Conservation (phyloP, 2,888 invertebrate genomes). For the Caenorhabditis sinica region DNA sequence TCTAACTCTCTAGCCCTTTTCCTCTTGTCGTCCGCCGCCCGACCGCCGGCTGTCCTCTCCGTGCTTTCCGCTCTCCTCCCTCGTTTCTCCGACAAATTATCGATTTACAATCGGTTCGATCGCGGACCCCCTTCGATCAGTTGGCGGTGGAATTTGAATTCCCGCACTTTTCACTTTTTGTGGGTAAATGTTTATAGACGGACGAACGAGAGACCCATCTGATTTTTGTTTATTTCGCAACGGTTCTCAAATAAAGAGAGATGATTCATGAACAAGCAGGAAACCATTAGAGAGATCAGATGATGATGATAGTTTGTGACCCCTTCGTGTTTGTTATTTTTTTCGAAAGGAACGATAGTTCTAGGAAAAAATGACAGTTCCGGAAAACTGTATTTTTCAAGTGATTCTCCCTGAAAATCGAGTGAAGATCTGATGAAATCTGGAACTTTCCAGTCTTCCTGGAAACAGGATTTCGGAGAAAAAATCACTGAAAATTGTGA, state of each 20-base stretch:
- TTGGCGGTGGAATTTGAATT: background rate
- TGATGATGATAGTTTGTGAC: background rate
- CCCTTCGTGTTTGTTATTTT: too few relatives aligned
- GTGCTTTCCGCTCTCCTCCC: slow-evolving; percentile 27
- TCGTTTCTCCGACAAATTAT: slow-evolving; percentile 32
- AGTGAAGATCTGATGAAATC: too few relatives aligned
- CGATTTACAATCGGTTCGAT: slow-evolving; percentile 43
- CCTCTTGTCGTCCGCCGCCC: slow-evolving; percentile 23
- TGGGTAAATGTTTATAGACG: slow-evolving; percentile 24
- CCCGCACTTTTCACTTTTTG: slow-evolving; percentile 5
- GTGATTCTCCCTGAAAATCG: too few relatives aligned
- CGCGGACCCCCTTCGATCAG: background rate
- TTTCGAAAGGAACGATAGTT: too few relatives aligned
- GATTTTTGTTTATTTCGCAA: slow-evolving; percentile 50
- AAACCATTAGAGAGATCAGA: background rate
- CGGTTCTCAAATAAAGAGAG: slow-evolving; percentile 17
- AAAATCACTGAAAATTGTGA: too few relatives aligned
- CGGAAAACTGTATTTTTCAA: too few relatives aligned
- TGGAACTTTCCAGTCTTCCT: too few relatives aligned
- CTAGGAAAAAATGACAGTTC: too few relatives aligned
- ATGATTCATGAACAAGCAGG: slow-evolving; percentile 14
- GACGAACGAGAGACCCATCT: background rate
- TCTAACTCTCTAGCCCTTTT: background rate
- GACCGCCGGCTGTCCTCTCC: slow-evolving; percentile 1
- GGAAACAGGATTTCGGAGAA: too few relatives aligned